These are phyloP conservation scores for Sycophaga agraensis DNA, from an alignment of 1,140 invertebrate genomes.

Conservation along the genomic window DNA sequence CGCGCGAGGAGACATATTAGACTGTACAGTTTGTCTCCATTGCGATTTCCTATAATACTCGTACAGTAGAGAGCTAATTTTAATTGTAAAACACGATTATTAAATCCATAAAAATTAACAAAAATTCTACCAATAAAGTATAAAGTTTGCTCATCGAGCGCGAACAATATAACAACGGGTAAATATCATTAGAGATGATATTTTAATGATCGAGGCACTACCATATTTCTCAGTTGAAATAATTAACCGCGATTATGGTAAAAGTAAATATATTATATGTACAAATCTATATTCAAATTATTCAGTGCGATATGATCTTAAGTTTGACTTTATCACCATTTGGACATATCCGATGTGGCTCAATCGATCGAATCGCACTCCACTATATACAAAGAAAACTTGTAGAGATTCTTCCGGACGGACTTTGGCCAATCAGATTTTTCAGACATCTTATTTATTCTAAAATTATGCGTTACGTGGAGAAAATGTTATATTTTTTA, in stretches of 20 bases:
- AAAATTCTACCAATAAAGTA: constrained; percentile 20
- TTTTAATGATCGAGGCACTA: constrained; percentile 30
- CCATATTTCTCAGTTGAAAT: constrained; percentile 19
- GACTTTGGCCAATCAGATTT: constrained; percentile 50
- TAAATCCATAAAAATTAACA: constrained; percentile 27
- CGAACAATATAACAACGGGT: constrained; percentile 29
- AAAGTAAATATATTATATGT: constrained; percentile 27
- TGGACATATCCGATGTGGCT: constrained; percentile 20
- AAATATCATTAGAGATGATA: constrained; percentile 25
- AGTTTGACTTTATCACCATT: constrained; percentile 26
- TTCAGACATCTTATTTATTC: constrained; percentile 28
- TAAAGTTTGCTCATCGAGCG: constrained; percentile 9
- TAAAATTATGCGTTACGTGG: constrained; percentile 34
- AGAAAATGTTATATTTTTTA: constrained; percentile 42
- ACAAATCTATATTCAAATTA: constrained; percentile 25
- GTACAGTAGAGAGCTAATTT: constrained; percentile 29
- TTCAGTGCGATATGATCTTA: constrained; percentile 25
- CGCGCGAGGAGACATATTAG: constrained; percentile 9
- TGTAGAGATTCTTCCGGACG: constrained; percentile 51
- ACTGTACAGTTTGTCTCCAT: constrained; percentile 16
- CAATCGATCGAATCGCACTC: constrained; percentile 22
- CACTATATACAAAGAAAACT: constrained; percentile 29
- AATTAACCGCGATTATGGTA: constrained; percentile 24
- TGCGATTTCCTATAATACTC: constrained; percentile 14
- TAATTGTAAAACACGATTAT: constrained; percentile 25